phyloP scores from a whole-genome alignment of 1,140 invertebrate species.

The Drosophila subobscura region DNA sequence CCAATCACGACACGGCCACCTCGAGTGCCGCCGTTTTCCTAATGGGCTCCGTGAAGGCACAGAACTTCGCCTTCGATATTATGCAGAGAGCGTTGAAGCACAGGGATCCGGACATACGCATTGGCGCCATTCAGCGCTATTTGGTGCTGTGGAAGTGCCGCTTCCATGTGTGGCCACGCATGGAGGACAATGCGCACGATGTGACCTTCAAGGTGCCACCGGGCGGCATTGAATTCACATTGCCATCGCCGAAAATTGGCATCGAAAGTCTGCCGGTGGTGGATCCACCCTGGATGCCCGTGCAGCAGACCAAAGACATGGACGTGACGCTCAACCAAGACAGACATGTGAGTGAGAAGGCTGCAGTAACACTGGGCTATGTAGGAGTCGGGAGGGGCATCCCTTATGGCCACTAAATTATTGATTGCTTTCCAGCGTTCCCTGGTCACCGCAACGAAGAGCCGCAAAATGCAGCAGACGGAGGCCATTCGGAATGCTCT shows the following conservation, averaged over 20 bases:
- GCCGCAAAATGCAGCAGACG: conserved; percentile 98
- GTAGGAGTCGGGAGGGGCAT: conserved; percentile 21
- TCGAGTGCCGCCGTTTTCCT: conserved; percentile 96
- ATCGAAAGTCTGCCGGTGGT: conserved; percentile 96
- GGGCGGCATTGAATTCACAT: conserved; percentile 98
- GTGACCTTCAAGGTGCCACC: conserved; percentile 98
- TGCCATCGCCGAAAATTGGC: conserved; percentile 99
- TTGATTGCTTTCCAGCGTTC: conserved; percentile 88
- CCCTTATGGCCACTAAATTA: neutral
- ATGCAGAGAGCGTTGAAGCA: conserved; percentile 94
- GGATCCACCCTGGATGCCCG: conserved; percentile 99
- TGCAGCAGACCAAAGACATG: conserved; percentile 98
- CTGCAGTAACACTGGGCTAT: conserved; percentile 55
- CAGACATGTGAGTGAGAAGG: conserved; percentile 91
- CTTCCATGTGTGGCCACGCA: conserved; percentile 99
- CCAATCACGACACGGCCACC: conserved; percentile 89
- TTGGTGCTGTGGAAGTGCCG: conserved; percentile 97
- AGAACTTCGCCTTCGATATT: conserved; percentile 93
- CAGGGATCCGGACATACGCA: conserved; percentile 90
- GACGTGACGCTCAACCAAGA: conserved; percentile 99
- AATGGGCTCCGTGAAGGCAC: conserved; percentile 94
- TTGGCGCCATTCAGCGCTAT: conserved; percentile 87
- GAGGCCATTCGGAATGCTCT: conserved; percentile 98
- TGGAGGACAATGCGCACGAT: conserved; percentile 97
- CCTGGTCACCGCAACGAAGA: conserved; percentile 98